A percentile compares a stretch with the other conserved stretches of the same genome.
Conservation (phyloP, 2,888 invertebrate species). For the Drosophila seclusa region DNA sequence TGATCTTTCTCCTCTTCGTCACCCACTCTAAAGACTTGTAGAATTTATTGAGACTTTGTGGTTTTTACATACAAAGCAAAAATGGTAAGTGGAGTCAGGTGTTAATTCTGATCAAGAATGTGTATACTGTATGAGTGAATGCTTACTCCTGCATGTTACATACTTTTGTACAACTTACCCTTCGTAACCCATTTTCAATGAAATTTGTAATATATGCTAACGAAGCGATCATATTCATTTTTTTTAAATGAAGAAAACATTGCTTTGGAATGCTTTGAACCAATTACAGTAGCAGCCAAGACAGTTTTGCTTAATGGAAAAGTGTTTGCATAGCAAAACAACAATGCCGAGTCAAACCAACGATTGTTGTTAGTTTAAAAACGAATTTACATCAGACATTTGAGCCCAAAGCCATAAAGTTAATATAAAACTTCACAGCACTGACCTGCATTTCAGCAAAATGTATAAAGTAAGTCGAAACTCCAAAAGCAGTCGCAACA, state of each 20-base stretch:
- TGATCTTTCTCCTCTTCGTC: too few relatives aligned
- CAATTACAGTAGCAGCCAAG: conserved; percentile 14
- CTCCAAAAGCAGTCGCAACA: conserved; percentile 53
- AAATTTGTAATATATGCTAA: too few relatives aligned
- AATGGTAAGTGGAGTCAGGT: too few relatives aligned
- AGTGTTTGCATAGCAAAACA: conserved; percentile 48
- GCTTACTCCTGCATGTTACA: neutral
- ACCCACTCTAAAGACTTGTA: too few relatives aligned
- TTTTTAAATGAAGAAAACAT: neutral
- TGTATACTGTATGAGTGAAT: neutral
- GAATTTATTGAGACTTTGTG: too few relatives aligned
- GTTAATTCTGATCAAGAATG: neutral
- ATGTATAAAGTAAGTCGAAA: conserved; percentile 41
- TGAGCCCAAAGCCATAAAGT: conserved; percentile 42
- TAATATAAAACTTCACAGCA: conserved; percentile 59
- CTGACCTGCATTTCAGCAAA: conserved; percentile 71
- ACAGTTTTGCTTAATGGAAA: conserved; percentile 30
- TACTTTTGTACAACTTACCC: too few relatives aligned
- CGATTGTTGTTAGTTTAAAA: conserved; percentile 37
- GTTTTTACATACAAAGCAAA: too few relatives aligned
- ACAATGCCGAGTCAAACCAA: conserved; percentile 13
- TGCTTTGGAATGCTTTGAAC: neutral
- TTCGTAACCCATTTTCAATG: too few relatives aligned
- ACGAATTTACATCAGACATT: conserved; percentile 36
- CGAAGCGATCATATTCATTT: neutral